A percentile compares a stretch with the other conserved stretches of the same genome.
Conservation (phyloP, 2,113 vertebrate genomes). For the Accipiter cooperii region DNA sequence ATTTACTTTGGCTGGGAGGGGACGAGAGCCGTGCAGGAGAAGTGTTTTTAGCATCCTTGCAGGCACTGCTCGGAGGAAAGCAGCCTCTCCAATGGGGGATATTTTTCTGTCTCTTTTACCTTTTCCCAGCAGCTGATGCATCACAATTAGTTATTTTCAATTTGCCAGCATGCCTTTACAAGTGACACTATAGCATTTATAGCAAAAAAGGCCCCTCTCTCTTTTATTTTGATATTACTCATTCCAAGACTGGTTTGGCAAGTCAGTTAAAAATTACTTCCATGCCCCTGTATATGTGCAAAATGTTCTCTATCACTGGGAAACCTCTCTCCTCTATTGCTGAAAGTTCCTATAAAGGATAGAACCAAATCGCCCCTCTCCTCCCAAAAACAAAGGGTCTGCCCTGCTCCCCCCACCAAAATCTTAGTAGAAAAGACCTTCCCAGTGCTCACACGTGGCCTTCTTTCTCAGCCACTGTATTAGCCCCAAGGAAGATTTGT, state of each 20-base stretch:
- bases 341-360: background rate
- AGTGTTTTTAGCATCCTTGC: background rate
- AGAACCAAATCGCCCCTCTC: background rate
- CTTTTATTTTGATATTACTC: background rate
- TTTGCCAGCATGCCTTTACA: background rate
- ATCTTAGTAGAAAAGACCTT: background rate
- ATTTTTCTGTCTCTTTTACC: background rate
- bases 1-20: background rate
- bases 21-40: background rate
- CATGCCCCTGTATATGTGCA: background rate
- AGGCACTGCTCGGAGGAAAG: background rate
- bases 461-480: background rate
- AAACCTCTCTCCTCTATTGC: background rate
- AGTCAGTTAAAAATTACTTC: background rate
- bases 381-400: background rate
- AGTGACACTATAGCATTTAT: background rate
- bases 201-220: background rate
- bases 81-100: background rate
- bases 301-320: background rate
- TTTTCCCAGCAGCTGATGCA: background rate
- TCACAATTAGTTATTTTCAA: background rate
- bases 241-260: background rate
- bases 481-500: background rate
- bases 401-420: background rate
- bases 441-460: background rate